Evolutionary conservation across 2,797 vertebrate genomes (phyloP), one percentile per base, ranked within the genome.

Genomic region (Mionectes olivaceus): DNA sequence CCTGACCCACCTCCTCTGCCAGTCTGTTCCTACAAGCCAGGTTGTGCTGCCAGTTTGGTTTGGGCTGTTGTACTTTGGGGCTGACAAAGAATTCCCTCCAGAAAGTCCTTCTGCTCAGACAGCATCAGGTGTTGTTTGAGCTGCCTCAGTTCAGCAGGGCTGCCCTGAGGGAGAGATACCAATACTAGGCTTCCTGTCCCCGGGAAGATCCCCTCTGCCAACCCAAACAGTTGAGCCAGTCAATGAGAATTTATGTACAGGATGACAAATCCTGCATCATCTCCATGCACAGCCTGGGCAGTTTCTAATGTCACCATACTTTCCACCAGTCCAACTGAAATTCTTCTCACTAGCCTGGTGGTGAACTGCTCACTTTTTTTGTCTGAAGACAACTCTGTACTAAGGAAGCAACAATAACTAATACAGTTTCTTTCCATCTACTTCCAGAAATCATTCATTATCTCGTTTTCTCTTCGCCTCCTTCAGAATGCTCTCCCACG

Each of bases 181-280:
- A 8, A 71, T 21, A 70, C 69, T n/a, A 33, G 0, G 0, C 61
- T 67, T 74, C 71, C 85, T 50, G 37, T 55, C 75, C 83, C 28
- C 33, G 23, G 61, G 13, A 35, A 52, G 41, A 61, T 75, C 32
- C 32, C 41, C 60, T 81, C 53, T 85, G 96, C 95, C 91, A 95
- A 88, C 8, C 16, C 93, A 91, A 96, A 95, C 89, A 95, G 74
- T 30, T 92, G 90, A 96, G 94, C 92, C 92, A 75, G 93, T 96
- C 93, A 83, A 95, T 77, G 77, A 94, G 81, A 95, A 83, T 77
- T 52, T 4, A 89, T 91, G 77, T 89, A 59, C 56, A 87, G 65
- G 70, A 95, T 94, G 91, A 91, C 74, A 84, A 93, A 89, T 53
- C 17, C 70, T 52, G 68, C 90, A 95, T 91, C 94, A 94, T 64